Evolutionary conservation across 2,888 invertebrate genomes (phyloP).

Genomic region (Lepidocyrtinus sp.): DNA sequence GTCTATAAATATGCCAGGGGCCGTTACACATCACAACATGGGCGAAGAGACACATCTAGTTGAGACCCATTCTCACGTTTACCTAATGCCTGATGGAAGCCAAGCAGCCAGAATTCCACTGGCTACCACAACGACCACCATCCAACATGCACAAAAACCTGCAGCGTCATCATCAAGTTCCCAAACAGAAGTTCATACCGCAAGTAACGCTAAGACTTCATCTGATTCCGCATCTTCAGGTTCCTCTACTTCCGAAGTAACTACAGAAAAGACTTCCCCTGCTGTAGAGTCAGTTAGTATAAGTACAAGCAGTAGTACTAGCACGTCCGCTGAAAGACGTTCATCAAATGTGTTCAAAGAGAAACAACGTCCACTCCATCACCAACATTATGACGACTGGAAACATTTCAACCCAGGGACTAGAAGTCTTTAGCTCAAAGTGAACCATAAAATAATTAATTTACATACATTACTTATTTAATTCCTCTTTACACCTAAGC

Average conservation of each 20-base stretch:
- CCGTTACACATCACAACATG: neutral
- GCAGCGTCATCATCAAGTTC: neutral
- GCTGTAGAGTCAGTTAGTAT: slow-evolving; percentile 14
- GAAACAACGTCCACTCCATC: slow-evolving; percentile 10
- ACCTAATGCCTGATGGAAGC: slow-evolving; percentile 28
- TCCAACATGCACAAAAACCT: slow-evolving; percentile 18
- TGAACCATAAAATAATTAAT: neutral
- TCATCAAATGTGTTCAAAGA: slow-evolving; percentile 19
- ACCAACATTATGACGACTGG: slow-evolving; percentile 39
- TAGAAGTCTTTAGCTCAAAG: neutral
- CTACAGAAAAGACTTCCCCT: neutral
- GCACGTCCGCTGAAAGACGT: slow-evolving; percentile 10
- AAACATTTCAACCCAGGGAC: slow-evolving; percentile 39
- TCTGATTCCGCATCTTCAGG: neutral
- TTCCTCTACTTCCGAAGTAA: neutral
- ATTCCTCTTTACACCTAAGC: neutral
- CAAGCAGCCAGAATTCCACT: slow-evolving; percentile 32
- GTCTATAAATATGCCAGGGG: neutral
- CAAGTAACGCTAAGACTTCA: neutral
- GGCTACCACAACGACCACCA: neutral
- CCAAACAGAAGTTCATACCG: too few species aligned
- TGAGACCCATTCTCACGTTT: slow-evolving; percentile 41
- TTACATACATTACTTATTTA: neutral
- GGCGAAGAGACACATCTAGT: slow-evolving; percentile 33
- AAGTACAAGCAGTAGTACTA: slow-evolving; percentile 1